Evolutionary conservation across 2,113 vertebrate species (phyloP), one percentile per base, ranked within the genome.

Genomic region (Rissa tridactyla): DNA sequence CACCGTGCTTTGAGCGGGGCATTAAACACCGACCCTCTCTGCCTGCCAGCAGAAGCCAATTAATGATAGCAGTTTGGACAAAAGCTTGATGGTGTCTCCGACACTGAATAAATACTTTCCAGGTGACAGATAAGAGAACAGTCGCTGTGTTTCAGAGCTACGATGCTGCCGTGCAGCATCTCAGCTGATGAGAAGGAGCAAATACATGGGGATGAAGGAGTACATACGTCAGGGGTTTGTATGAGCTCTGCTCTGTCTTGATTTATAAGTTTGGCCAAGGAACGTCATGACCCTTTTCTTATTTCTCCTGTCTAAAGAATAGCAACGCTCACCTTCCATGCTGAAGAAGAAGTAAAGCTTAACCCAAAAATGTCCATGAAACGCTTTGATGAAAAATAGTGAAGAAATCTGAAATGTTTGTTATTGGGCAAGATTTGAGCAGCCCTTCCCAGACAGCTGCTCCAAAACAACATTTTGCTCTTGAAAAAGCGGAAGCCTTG

Each of bases 101-200:
- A 40, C 38, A n/a, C 61, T 13, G 23, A 44, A 29, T 36, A 40
- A 75, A 70, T 13, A 34, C 42, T 65, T 57, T 42, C 29, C 38
- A 36, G 32, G 68, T 1, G 2, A 29, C 0, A 0, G 22, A 8
- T 52, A n/a, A 46, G 65, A 55, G 73, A 61, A 17, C 44, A 51
- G 46, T 66, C 3, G 0, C 22, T 42, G 42, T 16, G 27, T 78
- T 73, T 73, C 65, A 60, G 49, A 73, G 75, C 40, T 16, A 10
- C 1, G 1, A 9, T 21, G 21, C 44, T 92, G 42, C 47, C 26
- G 6, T 21, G 38, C 12, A 47, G 49, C 38, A 40, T 18, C 49
- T 86, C 49, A 15, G 60, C 26, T 87, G 13, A 22, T 66, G 42
- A 73, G 61, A 65, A 81, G 62, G 44, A 76, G 13, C 36, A 73